phyloP scores from a whole-genome alignment of 2,113 vertebrate species.

The Syngnathus floridae region DNA sequence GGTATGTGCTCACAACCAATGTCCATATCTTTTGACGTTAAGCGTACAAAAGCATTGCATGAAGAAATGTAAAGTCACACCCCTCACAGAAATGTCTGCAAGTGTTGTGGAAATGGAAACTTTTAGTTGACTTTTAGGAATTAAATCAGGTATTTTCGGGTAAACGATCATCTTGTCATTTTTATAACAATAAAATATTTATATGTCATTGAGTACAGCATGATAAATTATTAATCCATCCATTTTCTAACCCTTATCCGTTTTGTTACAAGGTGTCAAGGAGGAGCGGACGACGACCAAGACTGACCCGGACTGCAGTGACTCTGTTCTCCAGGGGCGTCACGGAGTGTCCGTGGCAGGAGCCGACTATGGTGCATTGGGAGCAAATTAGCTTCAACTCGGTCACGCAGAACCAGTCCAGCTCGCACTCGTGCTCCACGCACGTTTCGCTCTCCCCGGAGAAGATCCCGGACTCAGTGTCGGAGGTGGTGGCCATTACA shows the following conservation, averaged over 20 bases:
- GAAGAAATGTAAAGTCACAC: not conserved
- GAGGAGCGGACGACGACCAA: not conserved
- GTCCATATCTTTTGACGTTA: not conserved
- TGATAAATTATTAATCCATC: not conserved
- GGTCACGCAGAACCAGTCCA: constrained; percentile 74
- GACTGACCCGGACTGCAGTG: constrained; percentile 74
- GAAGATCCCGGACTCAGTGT: constrained; percentile 51
- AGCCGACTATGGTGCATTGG: constrained; percentile 65
- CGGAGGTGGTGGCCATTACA: constrained; percentile 15
- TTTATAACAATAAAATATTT: too few relatives aligned
- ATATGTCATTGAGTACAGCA: too few relatives aligned
- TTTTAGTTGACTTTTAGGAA: too few relatives aligned
- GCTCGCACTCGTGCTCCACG: constrained; percentile 61
- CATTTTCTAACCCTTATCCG: too few relatives aligned
- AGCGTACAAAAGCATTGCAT: not conserved
- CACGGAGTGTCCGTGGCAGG: constrained; percentile 73
- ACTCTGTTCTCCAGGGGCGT: constrained; percentile 69
- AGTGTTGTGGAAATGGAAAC: not conserved
- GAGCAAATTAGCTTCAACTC: constrained; percentile 73
- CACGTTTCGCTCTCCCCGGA: constrained; percentile 55
- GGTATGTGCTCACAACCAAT: not conserved
- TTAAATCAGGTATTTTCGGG: too few relatives aligned
- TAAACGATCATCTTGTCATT: too few relatives aligned
- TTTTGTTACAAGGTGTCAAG: not conserved
- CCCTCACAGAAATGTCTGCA: not conserved